These are phyloP conservation scores for Holacanthella duospinosa DNA, from an alignment of 2,888 invertebrate species.

Conservation along the genomic window DNA sequence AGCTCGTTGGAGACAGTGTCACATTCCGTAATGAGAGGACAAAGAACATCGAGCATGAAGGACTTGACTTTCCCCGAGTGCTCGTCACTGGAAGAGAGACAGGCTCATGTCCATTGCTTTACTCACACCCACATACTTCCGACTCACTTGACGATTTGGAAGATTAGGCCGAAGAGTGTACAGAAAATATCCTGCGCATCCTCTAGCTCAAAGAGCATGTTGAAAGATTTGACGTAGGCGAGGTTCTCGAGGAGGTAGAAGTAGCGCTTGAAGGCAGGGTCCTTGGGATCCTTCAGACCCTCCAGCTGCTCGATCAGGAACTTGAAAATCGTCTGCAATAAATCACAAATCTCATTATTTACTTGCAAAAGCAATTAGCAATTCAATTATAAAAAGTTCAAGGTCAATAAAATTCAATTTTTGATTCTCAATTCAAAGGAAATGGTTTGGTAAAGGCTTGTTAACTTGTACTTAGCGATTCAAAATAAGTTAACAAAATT, in stretches of 20 bases:
- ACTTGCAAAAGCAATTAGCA: too few species aligned
- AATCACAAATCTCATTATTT: slow-evolving; percentile 16
- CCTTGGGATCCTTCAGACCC: slow-evolving; percentile 89
- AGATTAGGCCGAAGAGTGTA: slow-evolving; percentile 82
- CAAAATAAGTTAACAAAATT: too few species aligned
- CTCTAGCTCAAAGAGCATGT: slow-evolving; percentile 96
- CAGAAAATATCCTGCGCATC: slow-evolving; percentile 96
- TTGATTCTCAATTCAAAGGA: slow-evolving; percentile 6
- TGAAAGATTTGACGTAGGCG: slow-evolving; percentile 95
- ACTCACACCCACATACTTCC: background rate
- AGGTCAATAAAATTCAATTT: slow-evolving; percentile 7
- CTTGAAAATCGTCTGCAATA: slow-evolving; percentile 67
- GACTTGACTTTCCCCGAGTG: slow-evolving; percentile 92
- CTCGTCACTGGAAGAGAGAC: slow-evolving; percentile 60
- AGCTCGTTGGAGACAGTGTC: slow-evolving; percentile 90
- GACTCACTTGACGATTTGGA: slow-evolving; percentile 87
- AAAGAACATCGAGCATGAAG: slow-evolving; percentile 91
- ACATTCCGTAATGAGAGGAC: slow-evolving; percentile 87
- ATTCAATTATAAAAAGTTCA: too few species aligned
- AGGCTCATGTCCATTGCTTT: background rate
- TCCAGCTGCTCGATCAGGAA: slow-evolving; percentile 88
- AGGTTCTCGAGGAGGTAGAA: slow-evolving; percentile 94
- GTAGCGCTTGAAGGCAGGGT: slow-evolving; percentile 93
- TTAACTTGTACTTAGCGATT: too few species aligned
- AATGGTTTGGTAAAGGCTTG: background rate